These are phyloP conservation scores for Apis mellifera DNA, from an alignment of 1,140 invertebrate species.

Conservation along the genomic window DNA sequence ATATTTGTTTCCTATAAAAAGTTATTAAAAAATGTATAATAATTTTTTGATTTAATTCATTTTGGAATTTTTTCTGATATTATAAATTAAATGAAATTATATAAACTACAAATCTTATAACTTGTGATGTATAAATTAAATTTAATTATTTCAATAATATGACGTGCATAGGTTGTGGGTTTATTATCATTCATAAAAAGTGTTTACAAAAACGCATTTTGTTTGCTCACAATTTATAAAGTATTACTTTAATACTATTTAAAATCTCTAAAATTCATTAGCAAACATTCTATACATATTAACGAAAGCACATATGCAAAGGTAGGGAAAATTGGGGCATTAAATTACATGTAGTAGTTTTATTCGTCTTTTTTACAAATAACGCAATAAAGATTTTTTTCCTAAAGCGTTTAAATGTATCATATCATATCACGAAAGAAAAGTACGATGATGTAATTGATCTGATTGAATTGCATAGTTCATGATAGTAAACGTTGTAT, in stretches of 20 bases:
- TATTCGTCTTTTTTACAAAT: constrained; percentile 68
- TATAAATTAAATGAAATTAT: neutral
- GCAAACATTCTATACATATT: neutral
- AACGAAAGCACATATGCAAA: neutral
- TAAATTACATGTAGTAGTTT: constrained; percentile 58
- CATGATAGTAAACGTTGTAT: constrained; percentile 9
- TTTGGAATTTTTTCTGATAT: neutral
- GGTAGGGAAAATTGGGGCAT: constrained; percentile 19
- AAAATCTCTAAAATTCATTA: neutral
- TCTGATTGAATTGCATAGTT: constrained; percentile 40
- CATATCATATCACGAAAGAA: constrained; percentile 54
- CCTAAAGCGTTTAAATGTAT: constrained; percentile 64
- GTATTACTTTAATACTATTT: constrained; percentile 13
- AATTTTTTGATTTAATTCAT: neutral
- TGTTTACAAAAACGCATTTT: constrained; percentile 40
- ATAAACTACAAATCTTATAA: neutral
- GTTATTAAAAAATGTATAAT: neutral
- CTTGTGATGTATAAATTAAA: neutral
- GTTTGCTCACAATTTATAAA: constrained; percentile 14
- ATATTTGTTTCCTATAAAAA: neutral
- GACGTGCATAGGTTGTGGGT: constrained; percentile 15
- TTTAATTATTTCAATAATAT: constrained; percentile 20
- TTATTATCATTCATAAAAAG: constrained; percentile 41
- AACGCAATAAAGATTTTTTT: constrained; percentile 63
- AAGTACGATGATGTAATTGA: neutral